A percentile compares a stretch with the other conserved stretches of the same genome.
phyloP scores from a whole-genome alignment of 2,113 vertebrate genomes.

The Pelecanoides urinatrix region DNA sequence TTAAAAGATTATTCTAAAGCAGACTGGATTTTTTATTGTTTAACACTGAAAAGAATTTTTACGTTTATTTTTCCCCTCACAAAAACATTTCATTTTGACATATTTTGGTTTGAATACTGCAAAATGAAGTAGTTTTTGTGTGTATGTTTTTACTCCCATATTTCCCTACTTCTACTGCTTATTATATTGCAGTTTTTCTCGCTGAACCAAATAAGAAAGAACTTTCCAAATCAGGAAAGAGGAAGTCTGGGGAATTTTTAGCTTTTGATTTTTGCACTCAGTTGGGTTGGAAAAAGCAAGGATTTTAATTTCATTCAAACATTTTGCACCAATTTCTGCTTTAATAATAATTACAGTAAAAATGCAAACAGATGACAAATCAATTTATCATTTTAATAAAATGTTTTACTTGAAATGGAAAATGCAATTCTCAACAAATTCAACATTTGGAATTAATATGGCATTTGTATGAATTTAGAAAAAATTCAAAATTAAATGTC shows the following conservation, averaged over 20 bases:
- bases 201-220: background rate
- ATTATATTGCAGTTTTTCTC: background rate
- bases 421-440: background rate
- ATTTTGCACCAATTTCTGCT: background rate
- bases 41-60: background rate
- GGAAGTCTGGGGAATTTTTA: background rate
- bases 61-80: background rate
- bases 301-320: background rate
- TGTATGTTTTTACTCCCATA: background rate
- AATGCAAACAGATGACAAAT: background rate
- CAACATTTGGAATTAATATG: slow-evolving; percentile 46
- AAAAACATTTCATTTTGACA: background rate
- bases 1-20: background rate
- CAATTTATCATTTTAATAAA: background rate
- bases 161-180: background rate
- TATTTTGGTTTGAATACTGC: background rate
- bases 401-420: background rate
- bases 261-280: background rate
- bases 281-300: background rate
- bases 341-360: background rate
- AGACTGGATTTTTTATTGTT: background rate
- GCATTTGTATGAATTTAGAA: background rate
- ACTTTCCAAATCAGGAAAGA: background rate
- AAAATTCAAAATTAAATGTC: background rate
- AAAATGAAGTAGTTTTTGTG: background rate